Evolutionary conservation across 37 sponge, comb jelly and placozoan genomes (phyloP).

Genomic region (Lycopodina hypogea): DNA sequence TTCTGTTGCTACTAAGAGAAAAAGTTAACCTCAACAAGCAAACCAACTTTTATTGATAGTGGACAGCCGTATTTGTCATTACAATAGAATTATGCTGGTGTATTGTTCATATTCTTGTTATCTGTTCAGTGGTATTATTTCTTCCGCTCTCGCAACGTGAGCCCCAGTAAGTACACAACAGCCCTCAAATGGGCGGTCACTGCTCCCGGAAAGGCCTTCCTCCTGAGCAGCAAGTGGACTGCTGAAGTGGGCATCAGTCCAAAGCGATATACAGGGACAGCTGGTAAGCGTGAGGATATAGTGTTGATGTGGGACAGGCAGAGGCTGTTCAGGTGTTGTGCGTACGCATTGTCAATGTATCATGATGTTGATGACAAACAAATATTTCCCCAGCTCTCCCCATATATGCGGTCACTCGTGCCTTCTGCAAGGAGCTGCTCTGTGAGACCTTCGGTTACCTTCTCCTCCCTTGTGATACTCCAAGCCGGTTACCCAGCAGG

Average conservation of each 20-base stretch:
- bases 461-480: constrained; percentile 18
- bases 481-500: neutral
- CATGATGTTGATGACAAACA: too few relatives aligned
- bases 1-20: too few relatives aligned
- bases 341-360: too few relatives aligned
- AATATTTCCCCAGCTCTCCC: constrained; percentile 59
- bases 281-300: constrained; percentile 25
- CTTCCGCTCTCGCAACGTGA: constrained; percentile 36
- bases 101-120: neutral
- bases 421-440: constrained; percentile 55
- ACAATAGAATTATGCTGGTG: neutral
- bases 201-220: constrained; percentile 35
- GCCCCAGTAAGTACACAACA: constrained; percentile 11
- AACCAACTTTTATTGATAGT: too few relatives aligned
- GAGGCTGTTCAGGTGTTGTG: too few relatives aligned
- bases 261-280: constrained; percentile 35
- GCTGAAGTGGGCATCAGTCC: constrained; percentile 37
- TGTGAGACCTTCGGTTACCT: constrained; percentile 40
- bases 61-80: neutral
- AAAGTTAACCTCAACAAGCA: too few relatives aligned
- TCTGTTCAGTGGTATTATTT: constrained; percentile 63
- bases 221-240: constrained; percentile 39
- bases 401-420: constrained; percentile 42
- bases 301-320: neutral
- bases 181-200: constrained; percentile 41